Evolutionary conservation across 1,140 invertebrate species (phyloP).

Genomic region (Stenopsyche tienmushanensis): DNA sequence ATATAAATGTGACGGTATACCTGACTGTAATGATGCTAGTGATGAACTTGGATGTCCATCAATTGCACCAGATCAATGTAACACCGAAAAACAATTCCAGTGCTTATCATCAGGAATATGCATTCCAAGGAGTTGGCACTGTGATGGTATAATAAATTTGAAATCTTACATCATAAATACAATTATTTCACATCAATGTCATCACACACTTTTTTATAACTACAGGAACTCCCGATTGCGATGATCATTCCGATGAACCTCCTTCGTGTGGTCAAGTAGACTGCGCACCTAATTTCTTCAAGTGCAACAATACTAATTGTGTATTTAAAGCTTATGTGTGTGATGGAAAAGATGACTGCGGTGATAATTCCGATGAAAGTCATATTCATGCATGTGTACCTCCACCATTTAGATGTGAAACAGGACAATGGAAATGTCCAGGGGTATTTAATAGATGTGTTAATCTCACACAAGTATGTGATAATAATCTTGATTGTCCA

Average conservation of each 20-base stretch:
- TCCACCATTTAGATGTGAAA: constrained; percentile 73
- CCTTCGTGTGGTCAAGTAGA: constrained; percentile 75
- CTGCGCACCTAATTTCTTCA: constrained; percentile 77
- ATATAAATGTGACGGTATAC: constrained; percentile 90
- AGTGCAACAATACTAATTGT: constrained; percentile 86
- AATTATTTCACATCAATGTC: constrained; percentile 1
- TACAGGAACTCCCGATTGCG: constrained; percentile 80
- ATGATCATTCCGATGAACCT: constrained; percentile 89
- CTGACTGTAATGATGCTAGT: constrained; percentile 88
- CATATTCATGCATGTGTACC: constrained; percentile 71
- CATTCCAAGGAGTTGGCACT: constrained; percentile 91
- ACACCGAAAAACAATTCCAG: constrained; percentile 86
- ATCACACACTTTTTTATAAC: constrained; percentile 3
- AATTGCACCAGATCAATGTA: constrained; percentile 81
- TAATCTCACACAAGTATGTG: constrained; percentile 79
- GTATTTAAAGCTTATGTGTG: constrained; percentile 94
- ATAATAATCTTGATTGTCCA: constrained; percentile 83
- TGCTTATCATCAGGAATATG: constrained; percentile 85
- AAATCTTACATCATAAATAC: neutral
- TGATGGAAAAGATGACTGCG: constrained; percentile 94
- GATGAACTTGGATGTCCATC: constrained; percentile 88
- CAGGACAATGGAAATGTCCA: constrained; percentile 82
- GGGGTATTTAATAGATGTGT: constrained; percentile 75
- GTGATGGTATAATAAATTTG: constrained; percentile 67
- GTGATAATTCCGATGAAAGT: constrained; percentile 91